A percentile compares a stretch with the other conserved stretches of the same genome.
Conservation (phyloP, 1,140 invertebrate species). For the Calliphora vicina region DNA sequence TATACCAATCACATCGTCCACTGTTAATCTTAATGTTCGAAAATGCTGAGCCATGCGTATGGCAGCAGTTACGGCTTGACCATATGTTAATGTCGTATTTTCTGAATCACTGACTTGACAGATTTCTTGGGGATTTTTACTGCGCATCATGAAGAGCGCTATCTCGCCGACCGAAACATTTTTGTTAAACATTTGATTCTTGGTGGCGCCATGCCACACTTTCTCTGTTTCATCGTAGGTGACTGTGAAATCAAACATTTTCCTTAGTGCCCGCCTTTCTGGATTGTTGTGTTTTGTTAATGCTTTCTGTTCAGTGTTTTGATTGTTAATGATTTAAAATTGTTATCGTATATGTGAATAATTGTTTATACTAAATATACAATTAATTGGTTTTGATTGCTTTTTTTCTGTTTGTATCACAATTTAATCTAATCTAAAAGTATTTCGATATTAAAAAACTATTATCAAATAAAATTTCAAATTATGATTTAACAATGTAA, state of each 20-base stretch:
- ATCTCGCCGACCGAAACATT: conserved; percentile 11
- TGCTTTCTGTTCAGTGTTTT: background rate
- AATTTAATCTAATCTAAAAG: too few relatives aligned
- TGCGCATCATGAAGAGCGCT: background rate
- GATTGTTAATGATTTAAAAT: background rate
- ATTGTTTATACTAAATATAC: too few relatives aligned
- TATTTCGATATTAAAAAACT: too few relatives aligned
- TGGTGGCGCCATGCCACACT: background rate
- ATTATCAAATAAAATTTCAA: too few relatives aligned
- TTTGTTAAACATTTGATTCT: background rate
- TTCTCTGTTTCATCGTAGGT: conserved; percentile 15
- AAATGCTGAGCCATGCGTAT: conserved; percentile 53
- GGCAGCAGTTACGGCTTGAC: conserved; percentile 48
- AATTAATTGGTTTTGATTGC: too few relatives aligned
- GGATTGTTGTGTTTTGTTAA: background rate
- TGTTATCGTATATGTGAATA: too few relatives aligned
- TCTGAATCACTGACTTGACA: background rate
- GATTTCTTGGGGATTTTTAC: conserved; percentile 17
- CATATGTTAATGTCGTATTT: conserved; percentile 43
- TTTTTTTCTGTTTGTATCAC: too few relatives aligned
- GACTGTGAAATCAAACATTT: background rate
- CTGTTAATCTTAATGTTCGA: conserved; percentile 45
- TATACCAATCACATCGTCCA: conserved; percentile 56
- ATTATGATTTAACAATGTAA: too few relatives aligned
- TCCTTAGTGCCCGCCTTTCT: background rate